Percentiles rank a stretch among this genome's conserved stretches.
Conservation (phyloP, 92 coral and sea anemone genomes). For the Phenganax stokvisi region DNA sequence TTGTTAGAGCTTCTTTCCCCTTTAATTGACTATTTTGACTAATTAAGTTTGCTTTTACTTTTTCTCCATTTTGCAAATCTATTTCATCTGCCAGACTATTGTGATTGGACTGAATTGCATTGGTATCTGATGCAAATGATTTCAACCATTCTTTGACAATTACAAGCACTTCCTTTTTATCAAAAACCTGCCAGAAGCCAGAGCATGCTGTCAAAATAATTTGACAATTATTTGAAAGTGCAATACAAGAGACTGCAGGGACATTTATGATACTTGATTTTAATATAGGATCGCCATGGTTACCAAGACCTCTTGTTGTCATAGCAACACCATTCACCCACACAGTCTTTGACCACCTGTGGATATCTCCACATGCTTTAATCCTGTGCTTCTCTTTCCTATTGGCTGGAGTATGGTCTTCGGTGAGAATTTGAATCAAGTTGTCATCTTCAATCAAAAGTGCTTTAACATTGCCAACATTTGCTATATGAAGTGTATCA, state of each 20-base stretch:
- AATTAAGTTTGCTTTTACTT: not conserved
- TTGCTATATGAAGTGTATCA: constrained; percentile 71
- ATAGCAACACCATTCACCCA: constrained; percentile 75
- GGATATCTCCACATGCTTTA: constrained; percentile 65
- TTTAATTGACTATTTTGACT: not conserved
- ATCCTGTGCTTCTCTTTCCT: constrained; percentile 70
- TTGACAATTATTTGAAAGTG: constrained; percentile 66
- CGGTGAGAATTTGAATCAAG: constrained; percentile 63
- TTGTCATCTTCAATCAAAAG: constrained; percentile 77
- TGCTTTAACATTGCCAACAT: constrained; percentile 84
- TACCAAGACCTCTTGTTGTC: constrained; percentile 88
- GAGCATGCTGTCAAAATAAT: constrained; percentile 72
- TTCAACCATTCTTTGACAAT: constrained; percentile 74
- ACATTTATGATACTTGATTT: constrained; percentile 63
- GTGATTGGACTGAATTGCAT: constrained; percentile 4
- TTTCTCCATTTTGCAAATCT: not conserved
- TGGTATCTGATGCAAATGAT: constrained; percentile 27
- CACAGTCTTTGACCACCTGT: constrained; percentile 64
- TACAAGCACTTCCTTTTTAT: constrained; percentile 68
- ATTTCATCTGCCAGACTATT: not conserved
- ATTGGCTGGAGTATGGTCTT: constrained; percentile 77
- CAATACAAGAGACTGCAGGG: constrained; percentile 65
- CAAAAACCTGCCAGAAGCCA: constrained; percentile 92
- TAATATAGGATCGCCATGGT: constrained; percentile 89
- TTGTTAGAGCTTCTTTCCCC: not conserved